phyloP scores from a whole-genome alignment of 1,140 invertebrate genomes.

The Psix sp. region DNA sequence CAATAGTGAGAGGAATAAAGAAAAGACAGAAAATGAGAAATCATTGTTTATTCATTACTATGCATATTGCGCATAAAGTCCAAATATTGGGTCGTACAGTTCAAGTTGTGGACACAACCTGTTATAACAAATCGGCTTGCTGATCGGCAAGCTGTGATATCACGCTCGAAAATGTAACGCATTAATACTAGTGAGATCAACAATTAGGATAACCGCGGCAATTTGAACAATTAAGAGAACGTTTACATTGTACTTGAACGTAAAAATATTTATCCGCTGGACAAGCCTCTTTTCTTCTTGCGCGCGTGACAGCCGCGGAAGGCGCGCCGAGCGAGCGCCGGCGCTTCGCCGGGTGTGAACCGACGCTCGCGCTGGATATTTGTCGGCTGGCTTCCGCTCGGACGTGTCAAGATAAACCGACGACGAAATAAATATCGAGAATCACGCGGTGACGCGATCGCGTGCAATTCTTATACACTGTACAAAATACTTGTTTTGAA shows the following conservation, averaged over 20 bases:
- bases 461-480: conserved; percentile 8
- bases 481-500: conserved; percentile 44
- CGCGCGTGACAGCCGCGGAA: conserved; percentile 15
- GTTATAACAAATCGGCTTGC: conserved; percentile 27
- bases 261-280: conserved; percentile 50
- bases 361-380: conserved; percentile 17
- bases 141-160: conserved; percentile 29
- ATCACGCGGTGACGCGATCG: conserved; percentile 29
- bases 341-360: neutral
- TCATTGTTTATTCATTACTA: conserved; percentile 45
- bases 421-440: conserved; percentile 42
- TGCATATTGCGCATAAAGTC: conserved; percentile 42
- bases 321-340: conserved; percentile 16
- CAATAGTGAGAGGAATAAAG: neutral
- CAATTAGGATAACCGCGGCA: conserved; percentile 43
- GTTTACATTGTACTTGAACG: conserved; percentile 32
- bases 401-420: conserved; percentile 29
- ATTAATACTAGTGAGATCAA: conserved; percentile 59
- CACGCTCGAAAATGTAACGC: conserved; percentile 26
- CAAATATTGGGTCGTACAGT: conserved; percentile 48
- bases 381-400: conserved; percentile 18
- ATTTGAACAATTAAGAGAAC: conserved; percentile 40
- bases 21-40: conserved; percentile 19
- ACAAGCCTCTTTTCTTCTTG: conserved; percentile 55
- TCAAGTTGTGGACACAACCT: conserved; percentile 36